These are phyloP conservation scores for Hippocampus guttulatus DNA, from an alignment of 2,113 vertebrate species.

Conservation along the genomic window DNA sequence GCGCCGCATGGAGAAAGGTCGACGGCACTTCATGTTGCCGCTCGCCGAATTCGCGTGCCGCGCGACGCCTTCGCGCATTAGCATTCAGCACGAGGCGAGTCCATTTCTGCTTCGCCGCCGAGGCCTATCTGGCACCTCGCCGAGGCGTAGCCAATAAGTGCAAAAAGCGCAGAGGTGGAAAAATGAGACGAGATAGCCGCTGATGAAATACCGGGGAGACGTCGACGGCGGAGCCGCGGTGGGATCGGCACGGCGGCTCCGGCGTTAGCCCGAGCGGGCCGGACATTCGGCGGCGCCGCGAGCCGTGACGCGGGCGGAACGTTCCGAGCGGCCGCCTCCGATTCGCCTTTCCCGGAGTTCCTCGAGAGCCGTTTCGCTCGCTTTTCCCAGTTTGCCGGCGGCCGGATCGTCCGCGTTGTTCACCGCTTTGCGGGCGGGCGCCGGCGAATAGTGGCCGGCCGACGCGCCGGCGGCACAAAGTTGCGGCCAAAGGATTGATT, in stretches of 20 bases:
- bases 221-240: slow-evolving; percentile 22
- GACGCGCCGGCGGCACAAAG: not conserved
- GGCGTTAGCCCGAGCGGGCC: slow-evolving; percentile 68
- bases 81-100: slow-evolving; percentile 50
- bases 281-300: slow-evolving; percentile 63
- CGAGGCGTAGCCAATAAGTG: slow-evolving; percentile 64
- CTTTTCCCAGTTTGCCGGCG: too few species aligned
- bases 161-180: slow-evolving; percentile 39
- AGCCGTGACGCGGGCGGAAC: slow-evolving; percentile 71
- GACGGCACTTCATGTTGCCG: slow-evolving; percentile 39
- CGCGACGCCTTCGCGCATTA: slow-evolving; percentile 42
- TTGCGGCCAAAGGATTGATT: slow-evolving; percentile 63
- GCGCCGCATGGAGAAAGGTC: slow-evolving; percentile 38
- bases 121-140: slow-evolving; percentile 56
- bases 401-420: too few species aligned
- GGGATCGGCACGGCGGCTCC: slow-evolving; percentile 40
- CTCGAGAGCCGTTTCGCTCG: slow-evolving; percentile 16
- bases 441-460: too few species aligned
- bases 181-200: slow-evolving; percentile 48
- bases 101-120: slow-evolving; percentile 46
- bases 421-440: too few species aligned
- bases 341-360: slow-evolving; percentile 49
- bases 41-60: slow-evolving; percentile 39
- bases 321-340: slow-evolving; percentile 69
- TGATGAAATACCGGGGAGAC: slow-evolving; percentile 39